Conservation (phyloP, 2,797 vertebrate species). For the Cercopithecus neglectus region DNA sequence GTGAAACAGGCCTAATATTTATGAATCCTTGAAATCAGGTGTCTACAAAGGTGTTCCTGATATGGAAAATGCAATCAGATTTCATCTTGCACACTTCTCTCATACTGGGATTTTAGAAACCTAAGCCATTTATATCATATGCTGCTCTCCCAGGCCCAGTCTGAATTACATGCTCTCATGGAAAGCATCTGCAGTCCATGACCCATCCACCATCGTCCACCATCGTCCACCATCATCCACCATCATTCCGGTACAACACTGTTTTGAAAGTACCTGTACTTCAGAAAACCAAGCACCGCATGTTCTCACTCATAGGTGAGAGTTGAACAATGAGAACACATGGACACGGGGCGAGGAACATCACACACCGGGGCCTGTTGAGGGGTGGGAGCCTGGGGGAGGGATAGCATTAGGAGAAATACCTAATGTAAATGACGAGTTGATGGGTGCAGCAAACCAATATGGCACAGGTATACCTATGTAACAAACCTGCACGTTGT, state of each 20-base stretch:
- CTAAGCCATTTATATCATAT: neutral
- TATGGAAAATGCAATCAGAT: neutral
- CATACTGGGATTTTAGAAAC: neutral
- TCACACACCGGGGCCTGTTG: too few species aligned
- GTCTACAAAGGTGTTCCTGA: neutral
- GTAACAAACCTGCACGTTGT: too few species aligned
- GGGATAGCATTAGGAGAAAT: too few species aligned
- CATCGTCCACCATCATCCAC: too few species aligned
- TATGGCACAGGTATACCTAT: too few species aligned
- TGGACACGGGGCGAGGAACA: too few species aligned
- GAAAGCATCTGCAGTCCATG: neutral
- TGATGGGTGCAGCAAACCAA: too few species aligned
- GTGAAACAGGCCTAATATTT: neutral
- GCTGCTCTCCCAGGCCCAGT: neutral
- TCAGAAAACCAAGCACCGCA: neutral
- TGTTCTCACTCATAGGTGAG: too few species aligned
- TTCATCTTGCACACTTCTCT: neutral
- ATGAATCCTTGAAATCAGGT: neutral
- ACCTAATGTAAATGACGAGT: too few species aligned
- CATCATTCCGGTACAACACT: neutral
- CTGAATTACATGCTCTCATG: neutral
- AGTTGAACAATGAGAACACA: too few species aligned
- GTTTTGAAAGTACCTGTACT: neutral
- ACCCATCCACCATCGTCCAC: rapidly evolving
- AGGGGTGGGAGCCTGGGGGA: too few species aligned